Evolutionary conservation across 2,113 vertebrate species (phyloP).

Genomic region (Montifringilla adamsi): DNA sequence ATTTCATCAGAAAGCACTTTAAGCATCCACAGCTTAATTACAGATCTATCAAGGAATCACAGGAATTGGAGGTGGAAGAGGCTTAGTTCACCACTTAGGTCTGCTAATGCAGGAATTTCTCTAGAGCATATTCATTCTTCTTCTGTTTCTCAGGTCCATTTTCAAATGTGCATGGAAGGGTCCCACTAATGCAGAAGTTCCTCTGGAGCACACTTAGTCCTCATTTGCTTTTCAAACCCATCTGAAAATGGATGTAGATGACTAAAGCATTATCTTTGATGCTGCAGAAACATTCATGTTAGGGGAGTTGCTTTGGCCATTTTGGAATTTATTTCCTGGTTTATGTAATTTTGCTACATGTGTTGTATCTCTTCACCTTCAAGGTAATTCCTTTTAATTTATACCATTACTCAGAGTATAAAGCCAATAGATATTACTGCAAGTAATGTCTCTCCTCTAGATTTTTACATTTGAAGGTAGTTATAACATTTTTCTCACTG

Average conservation of each 20-base stretch:
- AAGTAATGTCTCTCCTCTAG: neutral
- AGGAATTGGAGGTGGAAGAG: neutral
- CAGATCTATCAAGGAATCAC: neutral
- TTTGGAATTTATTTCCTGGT: neutral
- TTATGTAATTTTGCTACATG: neutral
- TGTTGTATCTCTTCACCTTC: neutral
- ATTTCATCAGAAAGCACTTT: slow-evolving; percentile 14
- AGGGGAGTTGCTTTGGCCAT: neutral
- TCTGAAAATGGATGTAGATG: neutral
- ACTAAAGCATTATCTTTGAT: neutral
- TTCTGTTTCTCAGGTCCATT: neutral
- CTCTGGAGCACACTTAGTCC: slow-evolving; percentile 12
- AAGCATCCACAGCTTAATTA: slow-evolving; percentile 9
- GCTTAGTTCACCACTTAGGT: neutral
- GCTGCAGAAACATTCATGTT: neutral
- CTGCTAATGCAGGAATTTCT: slow-evolving; percentile 37
- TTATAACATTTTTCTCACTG: neutral
- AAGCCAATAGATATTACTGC: neutral
- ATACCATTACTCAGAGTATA: neutral
- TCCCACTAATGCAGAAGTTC: neutral
- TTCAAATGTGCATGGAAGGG: neutral
- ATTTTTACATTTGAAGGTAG: neutral
- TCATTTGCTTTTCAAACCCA: neutral
- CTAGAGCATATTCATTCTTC: slow-evolving; percentile 15
- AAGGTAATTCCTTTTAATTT: neutral